Conservation (phyloP, 2,888 invertebrate species). For the Ditylenchus weischeri region DNA sequence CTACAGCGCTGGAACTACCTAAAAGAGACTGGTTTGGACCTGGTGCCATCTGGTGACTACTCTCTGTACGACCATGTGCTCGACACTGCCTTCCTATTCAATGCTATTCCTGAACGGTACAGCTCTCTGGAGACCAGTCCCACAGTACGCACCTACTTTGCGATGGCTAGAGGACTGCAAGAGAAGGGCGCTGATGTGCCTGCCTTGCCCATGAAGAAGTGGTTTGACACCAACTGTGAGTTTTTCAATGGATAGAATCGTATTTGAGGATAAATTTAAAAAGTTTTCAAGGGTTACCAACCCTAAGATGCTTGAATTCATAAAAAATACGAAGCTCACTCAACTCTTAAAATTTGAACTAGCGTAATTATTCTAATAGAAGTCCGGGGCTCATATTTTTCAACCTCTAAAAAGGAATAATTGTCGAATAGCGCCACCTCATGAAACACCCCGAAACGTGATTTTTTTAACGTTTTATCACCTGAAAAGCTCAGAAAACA, state of each 20-base stretch:
- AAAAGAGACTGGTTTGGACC: constrained; percentile 17
- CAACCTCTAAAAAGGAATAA: too few relatives aligned
- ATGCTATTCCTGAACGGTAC: constrained; percentile 13
- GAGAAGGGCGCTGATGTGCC: constrained; percentile 16
- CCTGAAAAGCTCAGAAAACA: too few relatives aligned
- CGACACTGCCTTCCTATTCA: constrained; percentile 19
- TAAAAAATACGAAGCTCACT: too few relatives aligned
- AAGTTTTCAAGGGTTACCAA: too few relatives aligned
- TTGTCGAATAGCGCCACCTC: too few relatives aligned
- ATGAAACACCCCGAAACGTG: too few relatives aligned
- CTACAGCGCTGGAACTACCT: constrained; percentile 11
- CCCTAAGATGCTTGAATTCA: too few relatives aligned
- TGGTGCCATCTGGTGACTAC: constrained; percentile 16
- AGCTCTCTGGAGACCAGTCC: neutral
- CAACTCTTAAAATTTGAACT: too few relatives aligned
- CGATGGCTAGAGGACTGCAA: constrained; percentile 19
- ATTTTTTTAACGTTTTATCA: too few relatives aligned
- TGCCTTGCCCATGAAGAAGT: constrained; percentile 20
- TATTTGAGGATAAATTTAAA: too few relatives aligned
- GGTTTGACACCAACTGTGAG: constrained; percentile 21
- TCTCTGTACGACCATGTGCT: constrained; percentile 19
- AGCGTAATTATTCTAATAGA: too few relatives aligned
- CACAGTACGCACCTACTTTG: constrained; percentile 14
- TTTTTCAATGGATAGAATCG: neutral
- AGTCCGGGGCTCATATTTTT: too few relatives aligned